Conservation (phyloP, 2,113 vertebrate species). For the Chunga burmeisteri region DNA sequence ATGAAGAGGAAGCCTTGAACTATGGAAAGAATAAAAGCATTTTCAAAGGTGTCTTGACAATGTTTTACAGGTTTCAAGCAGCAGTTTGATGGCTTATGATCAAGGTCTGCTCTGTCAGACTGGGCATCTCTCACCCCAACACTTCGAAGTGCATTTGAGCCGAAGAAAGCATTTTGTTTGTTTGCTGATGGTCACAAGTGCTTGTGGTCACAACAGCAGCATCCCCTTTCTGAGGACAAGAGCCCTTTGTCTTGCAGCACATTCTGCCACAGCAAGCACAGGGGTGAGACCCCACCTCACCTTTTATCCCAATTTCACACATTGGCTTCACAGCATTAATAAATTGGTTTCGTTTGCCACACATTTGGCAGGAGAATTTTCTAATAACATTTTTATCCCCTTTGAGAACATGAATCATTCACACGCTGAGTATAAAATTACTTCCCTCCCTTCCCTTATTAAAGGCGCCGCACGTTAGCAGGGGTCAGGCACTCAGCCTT, state of each 20-base stretch:
- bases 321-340: slow-evolving; percentile 48
- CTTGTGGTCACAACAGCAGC: neutral
- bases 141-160: neutral
- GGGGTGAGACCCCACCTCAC: neutral
- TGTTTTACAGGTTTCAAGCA: slow-evolving; percentile 13
- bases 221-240: neutral
- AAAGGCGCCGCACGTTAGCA: slow-evolving; percentile 57
- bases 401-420: slow-evolving; percentile 58
- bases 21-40: neutral
- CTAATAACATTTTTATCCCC: slow-evolving; percentile 69
- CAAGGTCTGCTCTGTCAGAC: neutral
- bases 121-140: neutral
- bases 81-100: neutral
- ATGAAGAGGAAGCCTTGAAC: slow-evolving; percentile 20
- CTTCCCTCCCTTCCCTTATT: slow-evolving; percentile 56
- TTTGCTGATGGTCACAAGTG: neutral
- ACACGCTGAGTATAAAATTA: slow-evolving; percentile 63
- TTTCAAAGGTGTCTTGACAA: slow-evolving; percentile 28
- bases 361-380: slow-evolving; percentile 65
- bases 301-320: slow-evolving; percentile 58
- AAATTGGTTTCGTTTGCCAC: slow-evolving; percentile 67
- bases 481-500: slow-evolving; percentile 56
- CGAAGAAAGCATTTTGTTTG: neutral
- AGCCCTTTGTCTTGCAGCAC: slow-evolving; percentile 9
- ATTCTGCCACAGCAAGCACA: neutral